Conservation (phyloP, 2,888 invertebrate genomes). For the Orthosia cruda region DNA sequence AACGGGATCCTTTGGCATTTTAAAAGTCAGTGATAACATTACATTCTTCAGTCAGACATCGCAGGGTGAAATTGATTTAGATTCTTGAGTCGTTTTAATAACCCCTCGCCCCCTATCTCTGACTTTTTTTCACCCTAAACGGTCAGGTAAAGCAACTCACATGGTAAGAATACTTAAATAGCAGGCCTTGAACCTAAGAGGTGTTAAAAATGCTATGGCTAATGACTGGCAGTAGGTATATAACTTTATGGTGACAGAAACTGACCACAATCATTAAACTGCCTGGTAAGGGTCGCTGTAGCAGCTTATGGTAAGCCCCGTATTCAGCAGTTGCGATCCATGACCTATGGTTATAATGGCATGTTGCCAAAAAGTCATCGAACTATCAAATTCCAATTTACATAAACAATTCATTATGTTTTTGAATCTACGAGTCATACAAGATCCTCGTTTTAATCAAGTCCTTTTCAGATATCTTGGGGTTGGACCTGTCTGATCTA, state of each 20-base stretch:
- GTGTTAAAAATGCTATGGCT: neutral
- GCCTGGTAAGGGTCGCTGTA: conserved; percentile 12
- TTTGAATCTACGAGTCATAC: neutral
- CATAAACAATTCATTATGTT: neutral
- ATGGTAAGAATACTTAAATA: no score
- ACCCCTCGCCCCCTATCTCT: no score
- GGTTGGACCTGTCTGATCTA: no score
- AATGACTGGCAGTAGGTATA: neutral
- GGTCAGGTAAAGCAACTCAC: no score
- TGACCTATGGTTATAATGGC: conserved; percentile 48
- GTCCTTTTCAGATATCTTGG: no score
- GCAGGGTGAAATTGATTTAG: neutral
- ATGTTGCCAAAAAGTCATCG: conserved; percentile 35
- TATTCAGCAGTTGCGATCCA: conserved; percentile 27
- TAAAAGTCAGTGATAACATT: neutral
- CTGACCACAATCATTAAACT: conserved; percentile 31
- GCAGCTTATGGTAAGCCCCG: conserved; percentile 27
- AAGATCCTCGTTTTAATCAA: neutral
- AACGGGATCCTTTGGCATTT: neutral
- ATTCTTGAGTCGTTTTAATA: neutral
- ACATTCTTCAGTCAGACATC: neutral
- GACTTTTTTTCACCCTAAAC: no score
- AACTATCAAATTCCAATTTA: conserved; percentile 21
- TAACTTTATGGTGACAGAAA: conserved; percentile 20
- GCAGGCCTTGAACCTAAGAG: neutral